phyloP scores from a whole-genome alignment of 2,888 invertebrate species.

The Drosophila siamana region DNA sequence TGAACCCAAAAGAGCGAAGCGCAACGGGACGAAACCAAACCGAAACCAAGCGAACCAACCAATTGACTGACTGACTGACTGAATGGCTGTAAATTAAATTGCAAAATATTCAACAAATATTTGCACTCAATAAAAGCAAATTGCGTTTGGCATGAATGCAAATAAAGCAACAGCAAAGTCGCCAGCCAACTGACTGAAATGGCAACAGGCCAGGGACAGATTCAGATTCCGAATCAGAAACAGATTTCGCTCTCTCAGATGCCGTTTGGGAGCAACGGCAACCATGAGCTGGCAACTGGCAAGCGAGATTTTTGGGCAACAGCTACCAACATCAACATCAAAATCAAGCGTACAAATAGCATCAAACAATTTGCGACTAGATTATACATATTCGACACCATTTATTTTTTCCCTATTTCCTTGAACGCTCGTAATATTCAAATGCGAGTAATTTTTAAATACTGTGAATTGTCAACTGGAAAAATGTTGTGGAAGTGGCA shows the following conservation, averaged over 20 bases:
- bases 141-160: conserved; percentile 63
- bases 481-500: conserved; percentile 36
- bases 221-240: background rate
- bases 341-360: conserved; percentile 53
- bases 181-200: conserved; percentile 50
- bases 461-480: conserved; percentile 42
- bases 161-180: conserved; percentile 54
- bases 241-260: background rate
- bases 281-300: no score
- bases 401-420: conserved; percentile 16
- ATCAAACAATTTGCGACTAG: conserved; percentile 58
- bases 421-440: conserved; percentile 13
- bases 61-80: conserved; percentile 31
- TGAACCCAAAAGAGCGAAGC: background rate
- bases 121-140: conserved; percentile 73
- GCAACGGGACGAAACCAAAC: background rate
- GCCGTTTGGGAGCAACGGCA: conserved; percentile 2
- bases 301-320: background rate
- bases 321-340: conserved; percentile 11
- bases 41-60: conserved; percentile 24
- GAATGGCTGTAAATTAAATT: conserved; percentile 41
- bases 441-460: conserved; percentile 41
- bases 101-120: conserved; percentile 69
- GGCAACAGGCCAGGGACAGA: conserved; percentile 29
- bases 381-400: conserved; percentile 9